A percentile compares a stretch with the other conserved stretches of the same genome.
Evolutionary conservation across 2,888 invertebrate species (phyloP).

Genomic region (Thereva unica): DNA sequence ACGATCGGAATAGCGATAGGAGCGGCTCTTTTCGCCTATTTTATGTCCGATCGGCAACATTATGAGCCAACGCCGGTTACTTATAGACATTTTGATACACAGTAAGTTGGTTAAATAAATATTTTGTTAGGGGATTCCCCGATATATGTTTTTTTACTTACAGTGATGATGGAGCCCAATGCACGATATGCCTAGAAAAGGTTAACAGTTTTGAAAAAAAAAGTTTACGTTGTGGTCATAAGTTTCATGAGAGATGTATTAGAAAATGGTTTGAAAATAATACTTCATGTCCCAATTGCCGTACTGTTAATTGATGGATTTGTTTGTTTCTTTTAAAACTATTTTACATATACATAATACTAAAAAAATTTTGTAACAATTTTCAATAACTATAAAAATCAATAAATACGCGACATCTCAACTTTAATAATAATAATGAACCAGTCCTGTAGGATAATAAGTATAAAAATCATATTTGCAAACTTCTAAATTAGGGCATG

Average conservation of each 20-base stretch:
- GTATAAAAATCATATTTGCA: too few relatives aligned
- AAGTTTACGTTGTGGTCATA: constrained; percentile 16
- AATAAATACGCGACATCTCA: too few relatives aligned
- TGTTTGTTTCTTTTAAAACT: too few relatives aligned
- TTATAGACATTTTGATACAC: neutral
- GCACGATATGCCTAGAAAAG: constrained; percentile 7
- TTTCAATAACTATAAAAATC: too few relatives aligned
- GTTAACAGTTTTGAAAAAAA: neutral
- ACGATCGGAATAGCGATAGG: constrained; percentile 13
- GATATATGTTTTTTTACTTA: neutral
- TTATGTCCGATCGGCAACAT: neutral
- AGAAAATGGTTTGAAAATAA: neutral
- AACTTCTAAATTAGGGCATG: too few relatives aligned
- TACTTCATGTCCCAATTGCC: constrained; percentile 20
- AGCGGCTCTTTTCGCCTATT: neutral
- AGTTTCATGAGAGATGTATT: constrained; percentile 19
- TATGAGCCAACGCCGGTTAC: neutral
- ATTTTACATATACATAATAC: too few relatives aligned
- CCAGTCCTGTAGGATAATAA: too few relatives aligned
- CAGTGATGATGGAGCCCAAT: neutral
- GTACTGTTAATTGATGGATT: too few relatives aligned
- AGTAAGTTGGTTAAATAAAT: neutral
- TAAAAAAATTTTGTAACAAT: too few relatives aligned
- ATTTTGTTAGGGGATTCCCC: neutral
- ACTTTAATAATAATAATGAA: too few relatives aligned